These are phyloP conservation scores for Rattus rattus DNA, from an alignment of 2,113 vertebrate species.

Conservation along the genomic window DNA sequence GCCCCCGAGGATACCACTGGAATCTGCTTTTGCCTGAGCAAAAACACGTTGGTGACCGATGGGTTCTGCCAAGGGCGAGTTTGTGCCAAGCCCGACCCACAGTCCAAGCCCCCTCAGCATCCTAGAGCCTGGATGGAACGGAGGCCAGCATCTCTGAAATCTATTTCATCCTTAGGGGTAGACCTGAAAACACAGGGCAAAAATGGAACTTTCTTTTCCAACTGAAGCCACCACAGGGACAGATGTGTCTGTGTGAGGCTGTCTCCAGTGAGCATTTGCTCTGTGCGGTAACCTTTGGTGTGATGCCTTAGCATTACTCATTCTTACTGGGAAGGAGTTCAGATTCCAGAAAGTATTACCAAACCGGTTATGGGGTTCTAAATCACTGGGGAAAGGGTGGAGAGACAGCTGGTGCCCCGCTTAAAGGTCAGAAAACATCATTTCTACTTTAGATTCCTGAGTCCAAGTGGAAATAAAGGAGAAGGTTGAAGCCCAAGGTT, in stretches of 20 bases:
- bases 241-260: not conserved
- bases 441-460: conserved; percentile 41
- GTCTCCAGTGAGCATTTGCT: conserved; percentile 14
- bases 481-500: not conserved
- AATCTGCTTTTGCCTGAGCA: not conserved
- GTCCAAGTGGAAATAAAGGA: conserved; percentile 23
- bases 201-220: not conserved
- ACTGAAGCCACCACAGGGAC: not conserved
- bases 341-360: conserved; percentile 62
- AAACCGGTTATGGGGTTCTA: not conserved
- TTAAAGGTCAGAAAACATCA: conserved; percentile 44
- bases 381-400: conserved; percentile 68
- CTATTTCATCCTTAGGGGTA: not conserved
- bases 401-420: not conserved
- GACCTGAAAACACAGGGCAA: not conserved
- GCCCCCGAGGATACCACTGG: not conserved
- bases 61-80: not conserved
- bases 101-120: rapidly evolving
- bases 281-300: not conserved
- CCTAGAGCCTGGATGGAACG: rapidly evolving
- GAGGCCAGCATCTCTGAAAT: not conserved
- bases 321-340: conserved; percentile 63
- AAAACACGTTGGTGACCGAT: not conserved
- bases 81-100: not conserved
- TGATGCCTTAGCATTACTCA: conserved; percentile 60